A percentile compares a stretch with the other conserved stretches of the same genome.
Evolutionary conservation across 2,888 invertebrate genomes (phyloP).

Genomic region (Julus scandinavius): DNA sequence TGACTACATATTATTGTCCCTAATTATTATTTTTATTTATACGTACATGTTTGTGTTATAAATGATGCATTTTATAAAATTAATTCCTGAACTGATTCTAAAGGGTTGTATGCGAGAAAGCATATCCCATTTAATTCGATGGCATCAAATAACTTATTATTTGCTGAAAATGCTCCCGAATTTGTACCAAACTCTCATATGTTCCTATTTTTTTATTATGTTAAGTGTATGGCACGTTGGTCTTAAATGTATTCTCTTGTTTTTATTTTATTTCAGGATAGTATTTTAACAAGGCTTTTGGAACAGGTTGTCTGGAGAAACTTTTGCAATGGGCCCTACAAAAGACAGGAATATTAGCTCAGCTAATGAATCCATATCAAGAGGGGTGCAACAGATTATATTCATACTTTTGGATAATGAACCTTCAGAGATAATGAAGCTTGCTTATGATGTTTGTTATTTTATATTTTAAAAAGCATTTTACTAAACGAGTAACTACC

Average conservation of each 20-base stretch:
- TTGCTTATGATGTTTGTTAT: neutral
- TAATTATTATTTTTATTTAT: too few species aligned
- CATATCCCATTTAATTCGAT: neutral
- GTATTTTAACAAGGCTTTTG: neutral
- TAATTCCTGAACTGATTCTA: too few species aligned
- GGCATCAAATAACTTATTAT: too few species aligned
- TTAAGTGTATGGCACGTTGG: neutral
- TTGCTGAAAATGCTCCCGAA: too few species aligned
- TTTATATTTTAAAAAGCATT: neutral
- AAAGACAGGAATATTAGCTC: neutral
- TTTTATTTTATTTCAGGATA: neutral
- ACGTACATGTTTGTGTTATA: too few species aligned
- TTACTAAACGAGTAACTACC: neutral
- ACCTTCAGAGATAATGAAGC: constrained; percentile 26
- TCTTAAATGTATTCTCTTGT: neutral
- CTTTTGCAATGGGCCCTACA: neutral
- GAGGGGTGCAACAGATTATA: neutral
- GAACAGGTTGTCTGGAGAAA: neutral
- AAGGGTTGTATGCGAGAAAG: too few species aligned
- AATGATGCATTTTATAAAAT: too few species aligned
- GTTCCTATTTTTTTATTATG: too few species aligned
- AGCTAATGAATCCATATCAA: constrained; percentile 3
- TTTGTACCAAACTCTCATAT: too few species aligned
- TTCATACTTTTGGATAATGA: neutral
- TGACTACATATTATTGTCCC: too few species aligned